Evolutionary conservation across 1,140 invertebrate species (phyloP).

Genomic region (Philopotamus ludificatus): DNA sequence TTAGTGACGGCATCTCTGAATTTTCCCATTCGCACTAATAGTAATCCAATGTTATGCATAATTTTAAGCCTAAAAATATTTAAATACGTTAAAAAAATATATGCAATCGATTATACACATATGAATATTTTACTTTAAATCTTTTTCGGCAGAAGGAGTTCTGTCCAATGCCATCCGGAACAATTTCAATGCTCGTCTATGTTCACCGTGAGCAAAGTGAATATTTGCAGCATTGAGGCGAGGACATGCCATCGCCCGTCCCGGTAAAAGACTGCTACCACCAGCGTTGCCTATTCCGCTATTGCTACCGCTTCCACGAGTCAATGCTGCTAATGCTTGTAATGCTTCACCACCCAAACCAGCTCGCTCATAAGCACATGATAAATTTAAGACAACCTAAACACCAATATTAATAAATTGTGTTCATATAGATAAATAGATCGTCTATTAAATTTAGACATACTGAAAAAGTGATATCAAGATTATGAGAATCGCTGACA

Average conservation of each 20-base stretch:
- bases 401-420: slow-evolving; percentile 32
- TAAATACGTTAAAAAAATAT: slow-evolving; percentile 10
- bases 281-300: slow-evolving; percentile 4
- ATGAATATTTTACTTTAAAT: slow-evolving; percentile 68
- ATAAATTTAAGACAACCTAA: slow-evolving; percentile 91
- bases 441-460: slow-evolving; percentile 42
- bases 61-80: slow-evolving; percentile 78
- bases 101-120: neutral
- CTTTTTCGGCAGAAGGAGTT: slow-evolving; percentile 87
- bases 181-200: slow-evolving; percentile 94
- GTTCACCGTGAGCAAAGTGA: slow-evolving; percentile 65
- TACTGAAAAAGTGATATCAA: slow-evolving; percentile 92
- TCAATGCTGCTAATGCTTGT: slow-evolving; percentile 19
- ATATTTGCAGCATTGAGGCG: slow-evolving; percentile 31
- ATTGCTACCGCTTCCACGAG: neutral
- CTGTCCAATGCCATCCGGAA: slow-evolving; percentile 97
- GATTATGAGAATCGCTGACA: slow-evolving; percentile 83
- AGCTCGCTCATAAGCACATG: slow-evolving; percentile 46
- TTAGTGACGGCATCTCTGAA: slow-evolving; percentile 93
- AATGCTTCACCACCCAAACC: slow-evolving; percentile 34
- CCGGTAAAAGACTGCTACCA: slow-evolving; percentile 1
- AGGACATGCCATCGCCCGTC: slow-evolving; percentile 22
- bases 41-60: slow-evolving; percentile 96
- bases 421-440: neutral
- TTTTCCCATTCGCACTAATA: slow-evolving; percentile 94